Evolutionary conservation across 2,888 invertebrate species (phyloP), one percentile per base, ranked within the genome.

Genomic region (Pollenia amentaria): DNA sequence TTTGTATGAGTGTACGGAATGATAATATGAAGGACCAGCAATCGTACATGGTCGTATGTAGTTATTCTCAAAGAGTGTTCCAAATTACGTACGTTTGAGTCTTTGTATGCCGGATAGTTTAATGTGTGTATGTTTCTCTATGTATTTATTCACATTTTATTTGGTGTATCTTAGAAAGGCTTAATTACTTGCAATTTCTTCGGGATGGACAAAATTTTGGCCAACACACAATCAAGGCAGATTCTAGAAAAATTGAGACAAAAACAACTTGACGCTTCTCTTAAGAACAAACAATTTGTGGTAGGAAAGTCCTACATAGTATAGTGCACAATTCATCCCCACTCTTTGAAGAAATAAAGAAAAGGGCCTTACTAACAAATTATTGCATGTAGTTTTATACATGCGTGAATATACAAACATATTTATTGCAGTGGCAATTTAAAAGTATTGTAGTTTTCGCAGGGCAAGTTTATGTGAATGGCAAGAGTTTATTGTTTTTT

Each of bases 131-230:
- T 29, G 77, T n/a, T 51, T 64, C 14, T 16, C 6, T 55, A 14
- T 46, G 10, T 55, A 48, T 60, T 14, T 44, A 44, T 53, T 53
- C n/a, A 11, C 8, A 53, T 42, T 14, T 44, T 65, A 42, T 62
- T 21, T 18, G 65, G 53, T 62, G 38, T 46, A 53, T 64, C 76
- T 70, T 40, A 70, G 44, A 53, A 70, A 77, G 62, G 62, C 53
- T 83, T 77, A 70, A 83, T 77, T 77, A 77, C 64, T 70, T 55
- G 53, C 53, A 83, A 64, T 69, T 55, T 83, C 70, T 64, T 64
- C 70, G 64, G 75, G 64, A 83, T 77, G 70, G 55, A 64, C 83
- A 76, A 51, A 55, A 77, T 8, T 77, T 77, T 77, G 40, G 40
- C 51, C 64, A 76, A 55, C 55, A 55, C 62, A 77, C 14, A 69